Conservation (phyloP, 2,113 vertebrate species). For the Pogonocichla stellata region DNA sequence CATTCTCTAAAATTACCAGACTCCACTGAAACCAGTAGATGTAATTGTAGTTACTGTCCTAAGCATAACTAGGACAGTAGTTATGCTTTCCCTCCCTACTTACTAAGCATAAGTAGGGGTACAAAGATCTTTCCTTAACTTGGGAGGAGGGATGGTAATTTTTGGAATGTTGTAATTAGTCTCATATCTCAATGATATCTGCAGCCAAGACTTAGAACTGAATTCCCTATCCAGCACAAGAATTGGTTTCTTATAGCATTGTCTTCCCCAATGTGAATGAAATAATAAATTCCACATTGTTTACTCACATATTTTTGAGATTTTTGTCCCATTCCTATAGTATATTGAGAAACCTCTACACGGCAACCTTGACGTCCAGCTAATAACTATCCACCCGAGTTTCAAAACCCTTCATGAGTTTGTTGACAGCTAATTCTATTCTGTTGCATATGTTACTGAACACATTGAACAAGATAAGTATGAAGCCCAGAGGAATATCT, state of each 20-base stretch:
- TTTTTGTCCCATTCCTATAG: not conserved
- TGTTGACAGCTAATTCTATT: not conserved
- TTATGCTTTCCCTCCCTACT: no score
- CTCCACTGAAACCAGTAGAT: not conserved
- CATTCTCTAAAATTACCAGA: not conserved
- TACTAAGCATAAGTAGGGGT: not conserved
- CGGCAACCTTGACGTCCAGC: not conserved
- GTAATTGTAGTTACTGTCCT: not conserved
- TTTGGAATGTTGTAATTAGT: not conserved
- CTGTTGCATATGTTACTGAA: not conserved
- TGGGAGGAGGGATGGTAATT: not conserved
- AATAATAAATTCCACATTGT: not conserved
- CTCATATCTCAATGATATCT: not conserved
- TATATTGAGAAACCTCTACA: not conserved
- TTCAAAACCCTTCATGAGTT: not conserved
- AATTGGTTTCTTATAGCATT: not conserved
- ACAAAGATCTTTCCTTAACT: not conserved
- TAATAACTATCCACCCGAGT: not conserved
- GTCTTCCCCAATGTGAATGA: not conserved
- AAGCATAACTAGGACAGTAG: not conserved
- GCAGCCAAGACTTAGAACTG: not conserved
- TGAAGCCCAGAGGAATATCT: not conserved
- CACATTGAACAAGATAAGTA: not conserved
- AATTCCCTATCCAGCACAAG: not conserved
- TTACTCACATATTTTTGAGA: not conserved